phyloP scores from a whole-genome alignment of 2,113 vertebrate genomes.

The Budorcas taxicolor region DNA sequence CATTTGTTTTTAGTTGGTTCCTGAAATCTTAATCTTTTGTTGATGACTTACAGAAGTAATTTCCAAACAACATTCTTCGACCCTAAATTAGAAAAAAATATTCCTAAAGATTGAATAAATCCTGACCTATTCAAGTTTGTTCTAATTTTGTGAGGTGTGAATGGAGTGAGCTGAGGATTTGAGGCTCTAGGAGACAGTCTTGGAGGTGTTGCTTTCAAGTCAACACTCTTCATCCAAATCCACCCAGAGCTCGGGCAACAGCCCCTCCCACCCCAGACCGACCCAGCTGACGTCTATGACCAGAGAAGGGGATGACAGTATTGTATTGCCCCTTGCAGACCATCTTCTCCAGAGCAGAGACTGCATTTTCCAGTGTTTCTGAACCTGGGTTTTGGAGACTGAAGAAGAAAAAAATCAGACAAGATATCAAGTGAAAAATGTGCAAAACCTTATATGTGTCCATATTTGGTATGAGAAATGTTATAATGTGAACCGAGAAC shows the following conservation, averaged over 20 bases:
- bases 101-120: not conserved
- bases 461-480: not conserved
- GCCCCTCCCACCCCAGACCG: fast-evolving
- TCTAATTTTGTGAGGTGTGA: not conserved
- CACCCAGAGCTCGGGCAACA: fast-evolving
- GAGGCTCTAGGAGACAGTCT: not conserved
- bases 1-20: not conserved
- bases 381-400: not conserved
- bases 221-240: not conserved
- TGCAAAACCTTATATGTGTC: not conserved
- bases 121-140: not conserved
- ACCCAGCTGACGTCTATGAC: not conserved
- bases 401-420: not conserved
- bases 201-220: not conserved
- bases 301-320: not conserved
- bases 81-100: not conserved
- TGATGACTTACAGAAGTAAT: not conserved
- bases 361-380: not conserved
- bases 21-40: not conserved
- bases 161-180: too few species aligned
- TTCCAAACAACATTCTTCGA: not conserved
- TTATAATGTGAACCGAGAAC: not conserved
- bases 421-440: not conserved
- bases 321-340: not conserved
- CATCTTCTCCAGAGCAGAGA: not conserved